These are phyloP conservation scores for Campylorhamphus procurvoides DNA, from an alignment of 2,113 vertebrate genomes.

Conservation along the genomic window DNA sequence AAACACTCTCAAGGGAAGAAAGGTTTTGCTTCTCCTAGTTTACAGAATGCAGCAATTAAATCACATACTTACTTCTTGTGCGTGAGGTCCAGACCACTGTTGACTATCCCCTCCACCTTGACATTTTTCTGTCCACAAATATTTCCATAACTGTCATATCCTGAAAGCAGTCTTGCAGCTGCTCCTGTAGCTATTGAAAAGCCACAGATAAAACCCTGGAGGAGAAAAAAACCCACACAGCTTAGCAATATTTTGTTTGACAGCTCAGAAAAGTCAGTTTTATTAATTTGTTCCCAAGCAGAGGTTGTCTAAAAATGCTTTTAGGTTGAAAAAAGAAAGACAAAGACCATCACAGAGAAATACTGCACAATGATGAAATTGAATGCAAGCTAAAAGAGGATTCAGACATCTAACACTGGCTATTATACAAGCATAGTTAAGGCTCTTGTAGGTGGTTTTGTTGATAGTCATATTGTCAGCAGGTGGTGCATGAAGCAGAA, in stretches of 20 bases:
- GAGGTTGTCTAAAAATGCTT: not conserved
- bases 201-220: conserved; percentile 93
- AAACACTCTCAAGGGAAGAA: not conserved
- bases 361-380: not conserved
- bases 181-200: conserved; percentile 94
- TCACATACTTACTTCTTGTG: conserved; percentile 88
- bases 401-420: not conserved
- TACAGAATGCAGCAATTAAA: not conserved
- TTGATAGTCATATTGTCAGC: not conserved
- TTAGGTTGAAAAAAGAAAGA: not conserved
- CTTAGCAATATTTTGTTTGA: conserved; percentile 36
- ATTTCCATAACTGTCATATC: conserved; percentile 98
- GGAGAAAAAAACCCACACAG: conserved; percentile 6
- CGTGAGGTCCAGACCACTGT: conserved; percentile 92
- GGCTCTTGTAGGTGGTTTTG: not conserved
- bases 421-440: not conserved
- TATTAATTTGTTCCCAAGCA: conserved; percentile 24
- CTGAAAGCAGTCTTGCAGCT: conserved; percentile 89
- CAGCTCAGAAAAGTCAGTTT: conserved; percentile 27
- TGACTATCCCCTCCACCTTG: conserved; percentile 83
- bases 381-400: not conserved
- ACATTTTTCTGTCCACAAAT: conserved; percentile 94
- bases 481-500: not conserved
- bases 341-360: conserved; percentile 19
- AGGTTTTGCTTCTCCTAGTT: not conserved